Conservation (phyloP, 2,113 vertebrate species). For the Rhipidura dahli region DNA sequence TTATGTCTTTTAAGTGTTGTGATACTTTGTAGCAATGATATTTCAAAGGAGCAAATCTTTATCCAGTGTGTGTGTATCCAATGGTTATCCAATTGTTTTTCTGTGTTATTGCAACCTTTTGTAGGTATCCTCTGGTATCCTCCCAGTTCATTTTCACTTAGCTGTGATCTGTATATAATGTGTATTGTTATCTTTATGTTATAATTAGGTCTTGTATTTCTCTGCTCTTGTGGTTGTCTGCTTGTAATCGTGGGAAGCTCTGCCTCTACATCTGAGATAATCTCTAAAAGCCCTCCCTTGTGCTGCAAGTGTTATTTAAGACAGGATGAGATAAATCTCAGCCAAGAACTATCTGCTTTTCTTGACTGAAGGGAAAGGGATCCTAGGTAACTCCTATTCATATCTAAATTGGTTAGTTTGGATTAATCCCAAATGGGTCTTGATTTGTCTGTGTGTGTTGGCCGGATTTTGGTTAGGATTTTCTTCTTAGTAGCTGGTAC, state of each 20-base stretch:
- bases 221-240: background rate
- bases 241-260: background rate
- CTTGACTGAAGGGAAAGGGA: background rate
- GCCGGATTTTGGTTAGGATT: background rate
- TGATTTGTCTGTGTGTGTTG: background rate
- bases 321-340: background rate
- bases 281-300: background rate
- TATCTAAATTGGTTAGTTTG: background rate
- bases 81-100: background rate
- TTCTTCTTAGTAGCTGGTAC: background rate
- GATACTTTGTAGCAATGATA: slow-evolving; percentile 2
- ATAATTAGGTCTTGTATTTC: background rate
- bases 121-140: background rate
- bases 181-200: background rate
- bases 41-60: slow-evolving; percentile 10
- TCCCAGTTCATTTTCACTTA: background rate
- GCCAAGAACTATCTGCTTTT: background rate
- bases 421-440: background rate
- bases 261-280: background rate
- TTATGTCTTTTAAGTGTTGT: slow-evolving; percentile 13
- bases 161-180: background rate
- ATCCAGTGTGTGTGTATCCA: background rate
- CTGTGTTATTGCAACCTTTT: background rate
- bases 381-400: background rate
- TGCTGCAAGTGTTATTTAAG: background rate